Evolutionary conservation across 2,888 invertebrate species (phyloP).

Genomic region (Dione vanillae): DNA sequence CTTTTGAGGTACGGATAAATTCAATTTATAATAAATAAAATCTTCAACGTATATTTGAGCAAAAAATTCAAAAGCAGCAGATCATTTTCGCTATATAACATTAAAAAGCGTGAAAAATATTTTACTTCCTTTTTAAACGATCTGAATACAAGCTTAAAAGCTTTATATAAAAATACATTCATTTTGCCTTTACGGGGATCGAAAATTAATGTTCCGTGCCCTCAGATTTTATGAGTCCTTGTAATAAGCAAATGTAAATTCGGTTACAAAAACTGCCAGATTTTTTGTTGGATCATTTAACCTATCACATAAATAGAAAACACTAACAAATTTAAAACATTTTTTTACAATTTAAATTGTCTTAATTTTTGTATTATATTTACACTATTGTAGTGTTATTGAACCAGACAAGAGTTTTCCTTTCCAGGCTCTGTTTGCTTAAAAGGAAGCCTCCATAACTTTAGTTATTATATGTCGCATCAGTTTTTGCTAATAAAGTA

Average conservation of each 20-base stretch:
- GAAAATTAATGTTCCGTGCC: conserved; percentile 27
- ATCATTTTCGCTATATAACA: neutral
- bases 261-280: neutral
- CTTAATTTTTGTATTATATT: too few species aligned
- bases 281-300: neutral
- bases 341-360: too few species aligned
- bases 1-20: too few species aligned
- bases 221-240: conserved; percentile 32
- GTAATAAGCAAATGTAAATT: conserved; percentile 6
- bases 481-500: too few species aligned
- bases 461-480: too few species aligned
- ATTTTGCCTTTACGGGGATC: conserved; percentile 17
- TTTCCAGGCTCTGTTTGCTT: too few species aligned
- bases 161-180: conserved; percentile 15
- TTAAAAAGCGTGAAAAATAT: neutral
- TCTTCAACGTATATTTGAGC: neutral
- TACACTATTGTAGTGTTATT: too few species aligned
- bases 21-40: too few species aligned
- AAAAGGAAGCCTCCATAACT: too few species aligned
- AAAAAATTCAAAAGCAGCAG: neutral
- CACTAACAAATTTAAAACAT: too few species aligned
- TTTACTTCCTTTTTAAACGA: neutral
- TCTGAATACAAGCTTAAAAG: conserved; percentile 3
- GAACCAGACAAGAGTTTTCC: too few species aligned
- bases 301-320: too few species aligned